Conservation (phyloP, 1,140 invertebrate genomes). For the Radopholus similis region DNA sequence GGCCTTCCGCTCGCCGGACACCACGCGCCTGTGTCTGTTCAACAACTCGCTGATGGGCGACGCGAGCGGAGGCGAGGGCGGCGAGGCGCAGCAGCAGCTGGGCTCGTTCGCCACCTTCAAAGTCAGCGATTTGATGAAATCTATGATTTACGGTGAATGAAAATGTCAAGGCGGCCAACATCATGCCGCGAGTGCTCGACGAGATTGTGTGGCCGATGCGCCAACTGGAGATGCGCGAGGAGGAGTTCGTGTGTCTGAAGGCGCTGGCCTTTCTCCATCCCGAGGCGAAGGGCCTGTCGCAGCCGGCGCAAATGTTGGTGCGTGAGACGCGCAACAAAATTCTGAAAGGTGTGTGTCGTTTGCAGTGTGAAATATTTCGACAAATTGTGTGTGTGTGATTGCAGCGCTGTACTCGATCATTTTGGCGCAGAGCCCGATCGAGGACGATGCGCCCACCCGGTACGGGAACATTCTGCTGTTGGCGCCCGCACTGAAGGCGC, state of each 20-base stretch:
- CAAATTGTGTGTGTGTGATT: neutral
- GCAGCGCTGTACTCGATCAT: constrained; percentile 56
- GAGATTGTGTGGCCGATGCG: constrained; percentile 60
- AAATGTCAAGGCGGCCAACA: constrained; percentile 43
- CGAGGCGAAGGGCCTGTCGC: constrained; percentile 55
- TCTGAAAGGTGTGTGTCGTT: constrained; percentile 38
- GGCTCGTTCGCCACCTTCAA: constrained; percentile 25
- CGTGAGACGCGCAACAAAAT: constrained; percentile 57
- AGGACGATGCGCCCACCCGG: constrained; percentile 56
- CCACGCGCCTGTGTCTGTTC: constrained; percentile 58
- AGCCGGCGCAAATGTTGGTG: constrained; percentile 43
- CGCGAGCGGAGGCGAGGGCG: constrained; percentile 20
- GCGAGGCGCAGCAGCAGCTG: constrained; percentile 42
- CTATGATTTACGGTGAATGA: no score
- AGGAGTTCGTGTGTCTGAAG: constrained; percentile 59
- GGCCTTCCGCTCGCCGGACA: constrained; percentile 57
- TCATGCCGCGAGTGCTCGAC: constrained; percentile 53
- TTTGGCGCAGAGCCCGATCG: constrained; percentile 39
- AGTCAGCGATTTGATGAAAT: no score
- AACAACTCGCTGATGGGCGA: constrained; percentile 56
- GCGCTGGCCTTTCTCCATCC: constrained; percentile 58
- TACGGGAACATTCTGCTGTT: constrained; percentile 56
- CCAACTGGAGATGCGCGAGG: constrained; percentile 52
- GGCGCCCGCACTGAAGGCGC: constrained; percentile 56
- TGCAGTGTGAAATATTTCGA: no score